These are phyloP conservation scores for Alloscopus bannaensis DNA, from an alignment of 2,888 invertebrate species.

Conservation along the genomic window DNA sequence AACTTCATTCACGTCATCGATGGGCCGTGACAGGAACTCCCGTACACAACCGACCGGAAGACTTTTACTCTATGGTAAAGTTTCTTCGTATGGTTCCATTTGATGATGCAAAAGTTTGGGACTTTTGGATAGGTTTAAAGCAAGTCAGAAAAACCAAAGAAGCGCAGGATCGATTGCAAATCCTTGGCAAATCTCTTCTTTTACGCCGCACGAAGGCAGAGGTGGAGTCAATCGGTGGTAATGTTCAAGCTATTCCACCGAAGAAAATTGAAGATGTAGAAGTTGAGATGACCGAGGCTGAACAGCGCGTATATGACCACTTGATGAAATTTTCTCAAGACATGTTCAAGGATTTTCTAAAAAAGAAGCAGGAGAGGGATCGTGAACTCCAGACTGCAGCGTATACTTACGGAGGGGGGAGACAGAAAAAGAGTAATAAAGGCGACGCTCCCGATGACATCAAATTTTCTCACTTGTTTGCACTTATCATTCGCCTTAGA, in stretches of 20 bases:
- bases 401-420: slow-evolving; percentile 25
- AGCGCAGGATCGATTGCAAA: slow-evolving; percentile 85
- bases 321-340: slow-evolving; percentile 77
- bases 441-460: slow-evolving; percentile 73
- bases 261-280: slow-evolving; percentile 78
- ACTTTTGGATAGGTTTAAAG: slow-evolving; percentile 92
- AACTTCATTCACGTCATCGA: slow-evolving; percentile 80
- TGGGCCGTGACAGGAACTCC: slow-evolving; percentile 97
- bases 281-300: slow-evolving; percentile 82
- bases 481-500: slow-evolving; percentile 87
- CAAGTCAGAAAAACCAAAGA: slow-evolving; percentile 78
- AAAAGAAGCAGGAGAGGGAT: slow-evolving; percentile 46
- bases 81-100: slow-evolving; percentile 92
- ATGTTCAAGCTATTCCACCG: slow-evolving; percentile 80
- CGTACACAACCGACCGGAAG: slow-evolving; percentile 83
- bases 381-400: slow-evolving; percentile 63
- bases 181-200: slow-evolving; percentile 89
- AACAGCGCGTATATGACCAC: slow-evolving; percentile 87
- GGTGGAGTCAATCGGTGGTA: slow-evolving; percentile 78
- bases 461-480: slow-evolving; percentile 81
- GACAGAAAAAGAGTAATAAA: slow-evolving; percentile 1
- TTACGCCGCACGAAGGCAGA: slow-evolving; percentile 92
- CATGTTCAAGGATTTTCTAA: slow-evolving; percentile 64
- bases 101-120: slow-evolving; percentile 92
- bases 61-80: slow-evolving; percentile 86